Evolutionary conservation across 37 sponge, comb jelly and placozoan species (phyloP), one percentile per base, ranked within the genome.

Genomic region (Geodia barretti): DNA sequence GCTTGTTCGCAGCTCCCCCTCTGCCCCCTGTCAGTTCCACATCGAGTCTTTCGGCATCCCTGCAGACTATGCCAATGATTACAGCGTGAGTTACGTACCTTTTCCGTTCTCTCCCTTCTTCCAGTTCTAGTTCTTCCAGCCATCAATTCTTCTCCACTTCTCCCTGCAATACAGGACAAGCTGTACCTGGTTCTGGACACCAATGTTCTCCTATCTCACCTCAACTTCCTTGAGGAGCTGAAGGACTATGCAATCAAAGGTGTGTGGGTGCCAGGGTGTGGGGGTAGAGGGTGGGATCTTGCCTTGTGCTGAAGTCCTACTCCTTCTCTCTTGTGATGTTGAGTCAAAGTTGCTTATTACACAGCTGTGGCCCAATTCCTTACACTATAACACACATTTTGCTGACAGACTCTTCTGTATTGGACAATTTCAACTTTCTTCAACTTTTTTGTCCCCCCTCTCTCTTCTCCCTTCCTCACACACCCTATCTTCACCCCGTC

Each of bases 101-200:
- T 2, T 36, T 4, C 69, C 29, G 23, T 20, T 41, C 73, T 40
- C 1, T 47, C 41, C 4, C 19, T 11, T 39, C 41, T 72, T 3
- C 73, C 41, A 20, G 1, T 26, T 39, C 9, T 11, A 72, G 5
- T 47, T 41, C 73, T 26, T 72, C 73, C 73, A 3, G 26, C 26
- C 65, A 38, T 41, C 26, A 23, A 3, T 71, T 21, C 35, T 19
- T 70, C 30, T 41, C 39, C 32, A 40, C 64, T 23, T 33, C 62
- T 42, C 73, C 25, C 35, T 14, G 28, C 28, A 47, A 20, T 63
- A 1, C 72, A 82, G 86, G 81, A 89, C 39, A 77, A 54, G 59
- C 79, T 95, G 59, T 92, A 86, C 81, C 41, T 95, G n/a, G 88
- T 95, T 20, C 61, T 95, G 61, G 96, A 95, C 73, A 95, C 96